Base-by-base conservation (phyloP, 1,140 invertebrate genomes). In the Papilio dardanus region DNA sequence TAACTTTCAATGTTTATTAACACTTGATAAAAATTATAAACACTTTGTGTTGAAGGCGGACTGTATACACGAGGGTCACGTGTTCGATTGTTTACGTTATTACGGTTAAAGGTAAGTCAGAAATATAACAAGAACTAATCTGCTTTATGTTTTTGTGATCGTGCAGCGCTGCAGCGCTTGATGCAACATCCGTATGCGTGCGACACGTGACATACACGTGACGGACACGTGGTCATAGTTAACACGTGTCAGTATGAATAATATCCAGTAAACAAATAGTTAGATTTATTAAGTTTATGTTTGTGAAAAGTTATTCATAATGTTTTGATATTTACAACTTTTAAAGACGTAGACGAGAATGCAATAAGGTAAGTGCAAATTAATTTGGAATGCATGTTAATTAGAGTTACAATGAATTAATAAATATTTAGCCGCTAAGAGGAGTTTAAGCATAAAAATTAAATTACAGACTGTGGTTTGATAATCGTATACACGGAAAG, bases 11-110 rank as follows among this genome's bases (percentile, higher is more conserved):
- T 54, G 50, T 54, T 54, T 54, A 24, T 54, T 24, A 12, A 8
- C 24, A 12, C 31, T 33, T 66, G 62, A 33, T 66, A 66, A 66
- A 66, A 66, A 68, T 68, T 21, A 68, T 33, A 68, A 68, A 37
- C 66, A 37, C 31, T n/a, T 31, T 21, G 31, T 40, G 66, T 37
- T 68, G 31, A 68, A 68, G 31, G 66, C 16, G 21, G 37, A 68
- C 14, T 33, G 65, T 35, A 68, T 19, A 37, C 66, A 68, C 30
- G 16, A 35, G 31, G 16, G 37, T 68, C 66, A 68, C 66, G 66
- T 68, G 30, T 68, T 37, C 33, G 19, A 68, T 68, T 35, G 31
- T 68, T 33, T 68, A 68, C 33, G 19, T 37, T 68, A 68, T 68
- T 67, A 19, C 30, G 7, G 28, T 33, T 21, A 68, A 35, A 33